Conservation (phyloP, 1,140 invertebrate species). For the Danaus melanippus region DNA sequence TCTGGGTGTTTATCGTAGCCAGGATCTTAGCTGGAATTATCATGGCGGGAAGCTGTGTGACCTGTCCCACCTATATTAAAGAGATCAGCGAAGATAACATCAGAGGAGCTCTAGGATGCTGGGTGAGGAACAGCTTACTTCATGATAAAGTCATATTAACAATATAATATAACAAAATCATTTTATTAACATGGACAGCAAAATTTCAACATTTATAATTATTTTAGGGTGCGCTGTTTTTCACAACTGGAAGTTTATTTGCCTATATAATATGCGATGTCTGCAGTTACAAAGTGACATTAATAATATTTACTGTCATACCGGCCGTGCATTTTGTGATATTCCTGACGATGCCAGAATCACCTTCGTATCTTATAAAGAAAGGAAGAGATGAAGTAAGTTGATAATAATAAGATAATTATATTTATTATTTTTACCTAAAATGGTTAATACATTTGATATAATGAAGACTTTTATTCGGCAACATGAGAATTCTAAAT, state of each 20-base stretch:
- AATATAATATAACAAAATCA: too few relatives aligned
- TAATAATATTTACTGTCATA: constrained; percentile 3
- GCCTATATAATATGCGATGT: too few relatives aligned
- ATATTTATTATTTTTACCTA: too few relatives aligned
- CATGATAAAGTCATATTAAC: too few relatives aligned
- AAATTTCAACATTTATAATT: too few relatives aligned
- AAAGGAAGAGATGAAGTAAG: constrained; percentile 14
- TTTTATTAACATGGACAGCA: too few relatives aligned
- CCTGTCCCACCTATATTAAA: constrained; percentile 22
- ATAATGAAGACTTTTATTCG: too few relatives aligned
- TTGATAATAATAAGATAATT: too few relatives aligned
- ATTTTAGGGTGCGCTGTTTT: not conserved
- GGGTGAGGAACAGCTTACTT: constrained; percentile 14
- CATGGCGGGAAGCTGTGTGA: constrained; percentile 20
- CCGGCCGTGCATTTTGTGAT: constrained; percentile 29
- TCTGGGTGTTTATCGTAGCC: constrained; percentile 16
- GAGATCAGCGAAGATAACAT: constrained; percentile 36
- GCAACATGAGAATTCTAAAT: too few relatives aligned
- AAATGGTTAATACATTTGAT: too few relatives aligned
- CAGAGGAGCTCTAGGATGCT: constrained; percentile 33
- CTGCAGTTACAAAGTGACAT: too few relatives aligned
- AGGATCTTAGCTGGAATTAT: constrained; percentile 15
- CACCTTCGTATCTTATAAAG: constrained; percentile 35
- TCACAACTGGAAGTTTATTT: too few relatives aligned
- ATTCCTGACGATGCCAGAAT: constrained; percentile 41